Conservation (phyloP, 35 echinoderm and acorn worm species). For the Hemicentrotus pulcherrimus region DNA sequence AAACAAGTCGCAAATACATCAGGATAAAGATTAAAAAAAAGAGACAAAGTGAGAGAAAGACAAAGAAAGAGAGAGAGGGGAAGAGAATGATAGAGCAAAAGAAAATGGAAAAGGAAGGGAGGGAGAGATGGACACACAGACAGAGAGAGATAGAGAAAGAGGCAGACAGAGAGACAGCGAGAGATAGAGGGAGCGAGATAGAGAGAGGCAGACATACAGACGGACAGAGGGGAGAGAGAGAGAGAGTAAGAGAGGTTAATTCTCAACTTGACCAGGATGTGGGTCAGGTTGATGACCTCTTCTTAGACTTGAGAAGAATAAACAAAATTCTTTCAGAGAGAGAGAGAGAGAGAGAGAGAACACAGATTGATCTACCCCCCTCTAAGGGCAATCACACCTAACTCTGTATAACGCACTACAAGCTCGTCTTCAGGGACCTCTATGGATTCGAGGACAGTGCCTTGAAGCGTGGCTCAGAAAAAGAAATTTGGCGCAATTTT, state of each 20-base stretch:
- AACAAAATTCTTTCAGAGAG: neutral
- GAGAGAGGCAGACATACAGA: no score
- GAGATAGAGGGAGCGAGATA: no score
- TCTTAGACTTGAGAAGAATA: neutral
- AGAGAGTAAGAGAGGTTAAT: neutral
- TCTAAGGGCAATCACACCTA: neutral
- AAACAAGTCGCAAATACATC: no score
- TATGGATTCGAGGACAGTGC: neutral
- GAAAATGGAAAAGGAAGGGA: no score
- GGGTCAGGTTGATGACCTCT: neutral
- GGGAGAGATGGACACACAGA: no score
- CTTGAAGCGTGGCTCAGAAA: neutral
- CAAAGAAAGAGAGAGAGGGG: no score
- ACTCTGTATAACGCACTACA: neutral
- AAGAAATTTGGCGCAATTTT: neutral
- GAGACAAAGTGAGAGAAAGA: no score
- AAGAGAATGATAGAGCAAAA: no score
- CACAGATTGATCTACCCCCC: neutral
- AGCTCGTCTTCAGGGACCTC: neutral
- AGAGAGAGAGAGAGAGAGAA: neutral
- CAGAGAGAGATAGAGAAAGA: no score
- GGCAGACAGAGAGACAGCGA: no score
- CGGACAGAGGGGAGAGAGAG: no score
- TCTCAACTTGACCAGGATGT: neutral
- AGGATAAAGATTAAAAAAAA: no score